Evolutionary conservation across 1,140 invertebrate species (phyloP).

Genomic region (Pararge aegeria): DNA sequence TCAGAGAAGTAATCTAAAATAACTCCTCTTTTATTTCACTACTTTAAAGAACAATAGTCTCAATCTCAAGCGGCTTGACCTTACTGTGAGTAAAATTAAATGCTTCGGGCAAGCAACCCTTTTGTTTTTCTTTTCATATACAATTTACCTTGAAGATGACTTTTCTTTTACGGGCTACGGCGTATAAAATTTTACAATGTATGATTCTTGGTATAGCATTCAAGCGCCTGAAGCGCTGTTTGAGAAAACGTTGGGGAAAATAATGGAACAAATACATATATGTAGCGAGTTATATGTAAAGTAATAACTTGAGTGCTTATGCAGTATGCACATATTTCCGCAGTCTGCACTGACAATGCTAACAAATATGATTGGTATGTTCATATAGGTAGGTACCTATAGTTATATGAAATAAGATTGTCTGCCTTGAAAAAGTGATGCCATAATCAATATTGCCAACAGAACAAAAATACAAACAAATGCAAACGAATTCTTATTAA

Average conservation of each 20-base stretch:
- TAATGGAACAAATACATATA: not conserved
- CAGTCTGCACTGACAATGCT: not conserved
- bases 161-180: conserved; percentile 4
- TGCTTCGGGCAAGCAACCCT: conserved; percentile 28
- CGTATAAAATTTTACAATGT: conserved; percentile 10
- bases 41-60: conserved; percentile 32
- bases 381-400: not conserved
- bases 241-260: not conserved
- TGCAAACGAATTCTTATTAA: too few relatives aligned
- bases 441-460: too few relatives aligned
- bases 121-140: conserved; percentile 25
- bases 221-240: not conserved
- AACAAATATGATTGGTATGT: not conserved
- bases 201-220: conserved; percentile 4
- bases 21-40: conserved; percentile 27
- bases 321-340: not conserved
- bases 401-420: too few relatives aligned
- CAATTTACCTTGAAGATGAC: conserved; percentile 19
- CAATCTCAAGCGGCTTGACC: conserved; percentile 29
- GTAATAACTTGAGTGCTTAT: not conserved
- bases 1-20: conserved; percentile 27
- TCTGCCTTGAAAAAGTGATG: too few relatives aligned
- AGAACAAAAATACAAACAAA: too few relatives aligned
- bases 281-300: not conserved
- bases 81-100: conserved; percentile 30